Percentiles rank a stretch among this genome's conserved stretches.
phyloP scores from a whole-genome alignment of 2,888 invertebrate species.

The Nephrotoma appendiculata region DNA sequence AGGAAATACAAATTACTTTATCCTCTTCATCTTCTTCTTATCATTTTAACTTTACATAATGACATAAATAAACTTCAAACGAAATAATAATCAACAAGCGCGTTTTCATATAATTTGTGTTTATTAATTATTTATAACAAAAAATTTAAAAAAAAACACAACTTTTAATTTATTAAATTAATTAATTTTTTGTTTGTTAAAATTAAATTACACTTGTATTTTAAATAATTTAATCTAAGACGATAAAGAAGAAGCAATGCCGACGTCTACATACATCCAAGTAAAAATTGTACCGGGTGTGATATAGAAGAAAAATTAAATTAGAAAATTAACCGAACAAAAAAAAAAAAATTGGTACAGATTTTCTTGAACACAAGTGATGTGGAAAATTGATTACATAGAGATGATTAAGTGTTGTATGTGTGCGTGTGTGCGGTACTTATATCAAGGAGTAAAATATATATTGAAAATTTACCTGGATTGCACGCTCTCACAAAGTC shows the following conservation, averaged over 20 bases:
- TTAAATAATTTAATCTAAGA: not conserved
- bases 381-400: not conserved
- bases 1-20: not conserved
- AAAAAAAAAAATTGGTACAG: not conserved
- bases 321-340: not conserved
- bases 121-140: not conserved
- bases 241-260: not conserved
- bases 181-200: not conserved
- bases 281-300: not conserved
- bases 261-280: not conserved
- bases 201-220: not conserved
- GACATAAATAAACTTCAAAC: not conserved
- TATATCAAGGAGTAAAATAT: not conserved
- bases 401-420: not conserved
- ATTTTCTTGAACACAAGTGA: not conserved
- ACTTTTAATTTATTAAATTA: not conserved
- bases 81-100: not conserved
- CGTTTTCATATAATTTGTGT: not conserved
- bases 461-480: not conserved
- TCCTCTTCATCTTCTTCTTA: not conserved
- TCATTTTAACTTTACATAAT: not conserved
- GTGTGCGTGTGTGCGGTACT: not conserved
- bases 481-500: not conserved
- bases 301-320: not conserved
- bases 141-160: not conserved